Base-by-base conservation (phyloP, 35 echinoderm and acorn worm genomes). In the Stichopus chloronotus region DNA sequence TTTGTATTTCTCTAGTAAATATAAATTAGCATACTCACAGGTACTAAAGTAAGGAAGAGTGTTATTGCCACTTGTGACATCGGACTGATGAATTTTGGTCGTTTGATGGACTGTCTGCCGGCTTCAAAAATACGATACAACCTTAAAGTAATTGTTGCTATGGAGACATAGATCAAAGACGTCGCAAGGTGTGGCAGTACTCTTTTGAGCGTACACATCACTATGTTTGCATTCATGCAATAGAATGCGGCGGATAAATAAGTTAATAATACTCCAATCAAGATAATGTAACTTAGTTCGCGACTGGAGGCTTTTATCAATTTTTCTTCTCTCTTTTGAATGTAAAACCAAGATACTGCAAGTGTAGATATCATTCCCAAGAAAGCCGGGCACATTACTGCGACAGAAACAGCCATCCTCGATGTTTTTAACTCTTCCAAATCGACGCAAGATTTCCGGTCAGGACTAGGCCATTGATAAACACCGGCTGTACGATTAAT, bases 261-360 rank as follows among this genome's bases (percentile, higher is more conserved):
- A 2, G 81, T 96, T 12, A 94, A 25, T 56, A 96, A 94, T 10
- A 95, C 88, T 13, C 96, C 96, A n/a, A 94, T 14, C 5, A 96
- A 63, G 56, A 98, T 98, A 52, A 98, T 85, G 78, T 90, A 92
- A 58, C 96, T 92, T 3, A 98, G 91, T 86, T 98, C 96, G 9
- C 96, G 86, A 71, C 96, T 95, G 9, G 96, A 98, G 2, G 97
- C 97, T 84, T 95, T 98, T 63, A 98, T 95, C 3, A 98, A 59
- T 10, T 76, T 4, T 63, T 96, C 79, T 7, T 94, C 53, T 7
- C 91, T 58, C 16, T 96, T 94, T 14, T 55, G 14, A 54, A 92
- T 13, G 63, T 96, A 96, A 52, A 72, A 72, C 57, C 6, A 71
- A 6, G 86, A n/a, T 19, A 91, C 92, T 9, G 82, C 9, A 2